Evolutionary conservation across 2,888 invertebrate species (phyloP).

Genomic region (Lycia hirtaria): DNA sequence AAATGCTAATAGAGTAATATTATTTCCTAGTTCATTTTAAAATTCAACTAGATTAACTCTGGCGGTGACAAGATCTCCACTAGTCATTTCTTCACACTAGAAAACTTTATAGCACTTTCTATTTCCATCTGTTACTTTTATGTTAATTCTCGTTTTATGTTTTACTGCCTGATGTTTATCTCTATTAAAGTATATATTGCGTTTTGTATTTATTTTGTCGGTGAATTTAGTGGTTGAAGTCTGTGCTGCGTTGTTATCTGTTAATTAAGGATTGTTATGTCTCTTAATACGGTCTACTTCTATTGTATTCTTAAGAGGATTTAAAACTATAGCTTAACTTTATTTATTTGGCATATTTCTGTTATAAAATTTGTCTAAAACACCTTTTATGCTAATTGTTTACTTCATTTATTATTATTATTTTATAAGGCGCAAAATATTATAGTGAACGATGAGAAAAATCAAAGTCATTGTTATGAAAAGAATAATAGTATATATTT

Average conservation of each 20-base stretch:
- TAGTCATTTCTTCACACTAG: constrained; percentile 33
- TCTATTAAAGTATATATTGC: constrained; percentile 20
- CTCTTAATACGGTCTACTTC: not conserved
- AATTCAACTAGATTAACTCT: constrained; percentile 27
- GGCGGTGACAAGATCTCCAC: constrained; percentile 16
- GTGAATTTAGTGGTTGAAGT: not conserved
- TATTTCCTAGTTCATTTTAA: constrained; percentile 9
- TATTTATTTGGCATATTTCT: no score
- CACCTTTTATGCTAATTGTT: no score
- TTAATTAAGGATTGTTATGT: not conserved
- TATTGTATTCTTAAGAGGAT: not conserved
- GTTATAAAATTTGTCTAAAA: no score
- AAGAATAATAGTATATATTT: no score
- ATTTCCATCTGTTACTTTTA: constrained; percentile 35
- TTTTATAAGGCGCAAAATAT: no score
- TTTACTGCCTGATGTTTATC: constrained; percentile 37
- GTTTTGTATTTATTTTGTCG: constrained; percentile 25
- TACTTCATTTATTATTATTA: no score
- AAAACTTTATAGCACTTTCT: constrained; percentile 45
- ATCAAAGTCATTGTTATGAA: no score
- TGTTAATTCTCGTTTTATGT: constrained; percentile 36
- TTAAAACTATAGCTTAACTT: not conserved
- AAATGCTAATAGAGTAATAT: constrained; percentile 5
- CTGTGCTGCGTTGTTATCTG: not conserved
- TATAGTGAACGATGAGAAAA: no score